Base-by-base conservation (phyloP, 2,888 invertebrate genomes). In the Chrysolina oricalcia region DNA sequence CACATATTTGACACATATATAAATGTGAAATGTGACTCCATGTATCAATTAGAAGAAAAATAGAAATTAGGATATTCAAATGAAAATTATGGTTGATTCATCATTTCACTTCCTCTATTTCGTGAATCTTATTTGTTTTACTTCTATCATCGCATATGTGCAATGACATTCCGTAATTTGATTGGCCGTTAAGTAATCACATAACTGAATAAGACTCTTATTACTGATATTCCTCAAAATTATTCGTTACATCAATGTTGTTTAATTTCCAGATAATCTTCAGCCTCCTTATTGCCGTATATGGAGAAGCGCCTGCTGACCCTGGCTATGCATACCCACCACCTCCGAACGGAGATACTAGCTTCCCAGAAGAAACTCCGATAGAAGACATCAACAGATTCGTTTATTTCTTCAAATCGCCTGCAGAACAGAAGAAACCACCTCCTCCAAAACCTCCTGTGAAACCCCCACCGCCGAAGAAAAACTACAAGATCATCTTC, bases 401-500 rank as follows among this genome's bases (percentile, higher is more conserved):
- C 59, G 35, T 74, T n/a, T 74, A 74, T 66, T 74, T 74, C 66
- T 74, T 64, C 59, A 70, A 70, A 41, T 50, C 74, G 19, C 70
- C 70, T 6, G 56, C 35, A 41, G 66, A 71, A 3, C 35, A 27
- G 13, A 67, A 48, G 11, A 59, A 70, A 41, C 63, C 48, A 13
- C n/a, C 53, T 19, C 46, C 56, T 21, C 27, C 65, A 19, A 56
- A 27, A 35, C 62, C 46, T 6, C 19, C 15, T 5, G 35, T 64
- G 1, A 65, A 65, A 19, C 40, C 27, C 13, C 71, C 64, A 35
- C 56, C 48, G 13, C 70, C 71, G 2, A 64, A 64, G 50, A 74
- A 71, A 21, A 70, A 63, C 23, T 81, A 81, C 74, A 81, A 81
- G 62, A 80, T 81, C 43, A 81, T 81, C 69, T 81, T 81, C 73